Evolutionary conservation across 1,140 invertebrate species (phyloP).

Genomic region (Lordiphosa clarofinis): DNA sequence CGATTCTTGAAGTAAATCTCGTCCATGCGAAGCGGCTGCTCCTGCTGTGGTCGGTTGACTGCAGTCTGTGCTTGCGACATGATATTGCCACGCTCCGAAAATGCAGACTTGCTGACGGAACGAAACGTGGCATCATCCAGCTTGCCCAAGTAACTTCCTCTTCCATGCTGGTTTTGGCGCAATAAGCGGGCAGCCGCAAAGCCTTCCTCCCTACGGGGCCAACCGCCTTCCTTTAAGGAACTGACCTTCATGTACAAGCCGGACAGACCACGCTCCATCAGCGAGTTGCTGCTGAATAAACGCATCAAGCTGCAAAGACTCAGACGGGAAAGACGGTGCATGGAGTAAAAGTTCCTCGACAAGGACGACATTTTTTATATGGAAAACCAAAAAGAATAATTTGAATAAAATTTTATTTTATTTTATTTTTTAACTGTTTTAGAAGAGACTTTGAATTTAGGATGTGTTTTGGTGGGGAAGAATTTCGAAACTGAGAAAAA

Average conservation of each 20-base stretch:
- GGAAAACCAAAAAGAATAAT: background rate
- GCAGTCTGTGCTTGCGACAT: slow-evolving; percentile 1
- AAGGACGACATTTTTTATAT: slow-evolving; percentile 17
- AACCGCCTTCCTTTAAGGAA: background rate
- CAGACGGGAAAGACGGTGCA: background rate
- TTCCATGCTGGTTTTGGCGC: background rate
- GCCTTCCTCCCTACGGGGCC: slow-evolving; percentile 20
- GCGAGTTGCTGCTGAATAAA: background rate
- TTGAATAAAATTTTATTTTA: slow-evolving; percentile 3
- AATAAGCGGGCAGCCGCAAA: slow-evolving; percentile 1
- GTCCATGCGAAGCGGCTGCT: background rate
- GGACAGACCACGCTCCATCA: background rate
- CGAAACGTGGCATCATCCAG: background rate
- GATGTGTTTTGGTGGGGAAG: slow-evolving; percentile 12
- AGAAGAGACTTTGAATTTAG: slow-evolving; percentile 7
- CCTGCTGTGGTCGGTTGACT: background rate
- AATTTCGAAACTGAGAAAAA: slow-evolving; percentile 29
- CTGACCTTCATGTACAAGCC: background rate
- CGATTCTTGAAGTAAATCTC: background rate
- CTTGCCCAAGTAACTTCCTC: background rate
- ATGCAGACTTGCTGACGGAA: background rate
- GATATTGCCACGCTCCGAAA: background rate
- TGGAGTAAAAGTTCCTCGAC: slow-evolving; percentile 4
- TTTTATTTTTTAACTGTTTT: background rate
- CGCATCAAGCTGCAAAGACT: background rate